A percentile compares a stretch with the other conserved stretches of the same genome.
phyloP scores from a whole-genome alignment of 2,888 invertebrate species.

The Mythimna impura region DNA sequence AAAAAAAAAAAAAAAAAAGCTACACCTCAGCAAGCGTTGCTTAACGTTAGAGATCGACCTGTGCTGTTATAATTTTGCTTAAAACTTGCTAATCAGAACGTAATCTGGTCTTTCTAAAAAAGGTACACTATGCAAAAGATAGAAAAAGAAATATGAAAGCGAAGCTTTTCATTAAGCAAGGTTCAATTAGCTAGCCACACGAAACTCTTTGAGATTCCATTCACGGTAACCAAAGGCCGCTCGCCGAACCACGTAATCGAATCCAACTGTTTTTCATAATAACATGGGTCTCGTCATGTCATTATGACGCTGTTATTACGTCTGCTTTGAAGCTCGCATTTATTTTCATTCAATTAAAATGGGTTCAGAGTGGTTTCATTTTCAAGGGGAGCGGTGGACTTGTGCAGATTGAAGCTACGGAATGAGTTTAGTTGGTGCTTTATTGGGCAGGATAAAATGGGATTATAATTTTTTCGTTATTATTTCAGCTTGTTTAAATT shows the following conservation, averaged over 20 bases:
- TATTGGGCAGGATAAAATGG: neutral
- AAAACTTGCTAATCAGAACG: neutral
- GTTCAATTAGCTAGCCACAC: neutral
- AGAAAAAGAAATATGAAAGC: neutral
- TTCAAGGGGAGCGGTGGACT: slow-evolving; percentile 11
- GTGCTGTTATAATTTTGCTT: no score
- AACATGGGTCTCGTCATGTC: slow-evolving; percentile 42
- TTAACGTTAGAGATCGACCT: no score
- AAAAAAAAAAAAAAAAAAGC: no score
- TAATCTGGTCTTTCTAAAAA: neutral
- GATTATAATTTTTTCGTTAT: neutral
- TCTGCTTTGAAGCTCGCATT: slow-evolving; percentile 39
- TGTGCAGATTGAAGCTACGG: neutral
- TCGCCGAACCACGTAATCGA: slow-evolving; percentile 37
- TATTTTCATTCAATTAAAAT: slow-evolving; percentile 55
- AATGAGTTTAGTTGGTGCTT: neutral
- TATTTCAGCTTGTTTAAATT: no score
- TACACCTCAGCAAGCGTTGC: no score
- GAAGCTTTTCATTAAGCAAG: neutral
- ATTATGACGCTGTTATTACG: slow-evolving; percentile 43
- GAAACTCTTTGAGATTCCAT: slow-evolving; percentile 27
- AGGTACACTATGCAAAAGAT: neutral
- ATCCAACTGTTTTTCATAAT: slow-evolving; percentile 49
- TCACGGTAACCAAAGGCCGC: slow-evolving; percentile 17
- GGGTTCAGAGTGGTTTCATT: slow-evolving; percentile 33